phyloP scores from a whole-genome alignment of 1,140 invertebrate genomes.

The Bemisia tabaci region DNA sequence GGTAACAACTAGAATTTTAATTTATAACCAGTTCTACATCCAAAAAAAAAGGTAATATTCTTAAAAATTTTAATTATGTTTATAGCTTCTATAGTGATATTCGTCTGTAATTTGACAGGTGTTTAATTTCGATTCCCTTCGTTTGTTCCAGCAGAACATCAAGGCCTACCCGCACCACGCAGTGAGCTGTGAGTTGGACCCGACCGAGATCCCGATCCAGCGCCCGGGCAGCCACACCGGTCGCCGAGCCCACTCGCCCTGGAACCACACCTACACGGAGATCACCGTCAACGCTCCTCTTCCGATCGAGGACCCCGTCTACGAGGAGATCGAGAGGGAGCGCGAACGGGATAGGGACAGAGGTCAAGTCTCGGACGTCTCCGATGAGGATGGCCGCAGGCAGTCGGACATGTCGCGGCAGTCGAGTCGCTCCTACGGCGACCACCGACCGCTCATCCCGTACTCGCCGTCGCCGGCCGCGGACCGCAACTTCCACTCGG shows the following conservation, averaged over 20 bases:
- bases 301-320: slow-evolving; percentile 57
- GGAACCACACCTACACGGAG: slow-evolving; percentile 45
- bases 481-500: slow-evolving; percentile 29
- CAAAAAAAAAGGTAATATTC: too few species aligned
- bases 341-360: slow-evolving; percentile 29
- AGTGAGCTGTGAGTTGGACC: background rate
- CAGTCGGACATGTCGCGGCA: slow-evolving; percentile 60
- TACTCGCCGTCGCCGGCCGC: slow-evolving; percentile 44
- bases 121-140: too few species aligned
- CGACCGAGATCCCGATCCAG: background rate
- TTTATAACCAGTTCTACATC: too few species aligned
- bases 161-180: background rate
- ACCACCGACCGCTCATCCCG: slow-evolving; percentile 59
- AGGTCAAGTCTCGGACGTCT: slow-evolving; percentile 55
- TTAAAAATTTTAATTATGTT: too few species aligned
- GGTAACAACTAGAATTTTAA: too few species aligned
- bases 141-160: slow-evolving; percentile 12
- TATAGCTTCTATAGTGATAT: too few species aligned
- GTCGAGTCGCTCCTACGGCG: slow-evolving; percentile 63
- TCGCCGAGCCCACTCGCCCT: slow-evolving; percentile 27
- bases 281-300: slow-evolving; percentile 36
- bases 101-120: too few species aligned
- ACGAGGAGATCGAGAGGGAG: slow-evolving; percentile 60
- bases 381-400: slow-evolving; percentile 60
- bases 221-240: background rate